phyloP scores from a whole-genome alignment of 92 coral and sea anemone genomes.

The Epizoanthus ramosus region DNA sequence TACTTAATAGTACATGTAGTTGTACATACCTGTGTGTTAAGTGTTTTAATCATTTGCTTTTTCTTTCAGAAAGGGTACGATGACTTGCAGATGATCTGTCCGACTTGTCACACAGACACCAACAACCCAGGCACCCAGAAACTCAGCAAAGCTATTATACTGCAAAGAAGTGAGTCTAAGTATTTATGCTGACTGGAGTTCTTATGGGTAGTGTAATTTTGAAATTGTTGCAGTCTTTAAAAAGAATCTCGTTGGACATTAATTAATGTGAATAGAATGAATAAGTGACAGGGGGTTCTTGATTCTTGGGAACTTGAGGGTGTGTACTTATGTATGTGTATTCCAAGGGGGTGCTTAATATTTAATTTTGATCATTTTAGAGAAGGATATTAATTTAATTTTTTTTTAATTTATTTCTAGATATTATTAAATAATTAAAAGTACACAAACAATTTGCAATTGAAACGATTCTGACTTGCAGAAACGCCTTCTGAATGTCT shows the following conservation, averaged over 20 bases:
- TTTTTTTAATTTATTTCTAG: too few species aligned
- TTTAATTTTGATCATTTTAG: too few species aligned
- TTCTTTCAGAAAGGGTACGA: constrained; percentile 91
- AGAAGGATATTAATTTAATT: too few species aligned
- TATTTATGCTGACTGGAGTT: not conserved
- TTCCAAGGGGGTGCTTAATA: too few species aligned
- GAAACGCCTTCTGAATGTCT: constrained; percentile 25
- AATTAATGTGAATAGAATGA: too few species aligned
- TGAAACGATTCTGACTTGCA: not conserved
- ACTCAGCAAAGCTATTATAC: constrained; percentile 91
- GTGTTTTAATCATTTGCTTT: not conserved
- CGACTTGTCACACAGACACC: constrained; percentile 78
- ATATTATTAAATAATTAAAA: too few species aligned
- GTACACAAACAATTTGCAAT: too few species aligned
- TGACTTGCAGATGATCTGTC: constrained; percentile 95
- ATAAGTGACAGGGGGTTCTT: too few species aligned
- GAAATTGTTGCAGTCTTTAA: too few species aligned
- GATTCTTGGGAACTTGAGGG: too few species aligned
- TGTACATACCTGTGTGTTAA: not conserved
- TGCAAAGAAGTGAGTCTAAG: constrained; percentile 81
- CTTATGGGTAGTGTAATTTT: not conserved
- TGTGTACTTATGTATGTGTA: too few species aligned
- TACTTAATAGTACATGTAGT: not conserved
- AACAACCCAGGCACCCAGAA: constrained; percentile 71
- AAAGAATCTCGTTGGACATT: too few species aligned